These are phyloP conservation scores for Automeris io DNA, from an alignment of 2,888 invertebrate species.

Conservation along the genomic window DNA sequence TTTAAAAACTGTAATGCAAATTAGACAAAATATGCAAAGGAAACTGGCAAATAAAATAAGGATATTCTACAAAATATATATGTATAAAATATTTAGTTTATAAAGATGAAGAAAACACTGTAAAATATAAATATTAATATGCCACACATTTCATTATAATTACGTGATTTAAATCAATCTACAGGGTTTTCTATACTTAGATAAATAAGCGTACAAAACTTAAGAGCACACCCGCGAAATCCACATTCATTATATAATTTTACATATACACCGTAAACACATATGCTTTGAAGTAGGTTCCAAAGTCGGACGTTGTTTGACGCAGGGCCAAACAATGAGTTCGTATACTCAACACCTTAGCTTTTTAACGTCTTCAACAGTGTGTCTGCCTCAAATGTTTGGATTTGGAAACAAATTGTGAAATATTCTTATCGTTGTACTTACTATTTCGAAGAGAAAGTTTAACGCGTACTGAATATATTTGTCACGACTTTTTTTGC, in stretches of 20 bases:
- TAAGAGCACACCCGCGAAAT: slow-evolving; percentile 32
- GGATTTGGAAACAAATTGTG: slow-evolving; percentile 43
- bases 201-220: slow-evolving; percentile 18
- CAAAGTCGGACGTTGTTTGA: slow-evolving; percentile 55
- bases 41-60: no score
- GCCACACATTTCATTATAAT: no score
- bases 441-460: slow-evolving; percentile 33
- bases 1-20: no score
- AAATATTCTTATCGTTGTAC: slow-evolving; percentile 38
- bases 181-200: no score
- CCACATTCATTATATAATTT: slow-evolving; percentile 27
- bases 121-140: no score
- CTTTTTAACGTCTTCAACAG: slow-evolving; percentile 57
- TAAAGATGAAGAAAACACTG: no score
- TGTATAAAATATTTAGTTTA: no score
- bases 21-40: no score
- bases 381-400: slow-evolving; percentile 41
- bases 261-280: slow-evolving; percentile 32
- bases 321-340: slow-evolving; percentile 55
- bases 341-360: slow-evolving; percentile 57
- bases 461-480: slow-evolving; percentile 18
- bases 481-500: slow-evolving; percentile 2
- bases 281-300: slow-evolving; percentile 61
- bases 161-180: no score
- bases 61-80: no score